These are phyloP conservation scores for Ranitomeya variabilis DNA, from an alignment of 2,113 vertebrate species.

Conservation along the genomic window DNA sequence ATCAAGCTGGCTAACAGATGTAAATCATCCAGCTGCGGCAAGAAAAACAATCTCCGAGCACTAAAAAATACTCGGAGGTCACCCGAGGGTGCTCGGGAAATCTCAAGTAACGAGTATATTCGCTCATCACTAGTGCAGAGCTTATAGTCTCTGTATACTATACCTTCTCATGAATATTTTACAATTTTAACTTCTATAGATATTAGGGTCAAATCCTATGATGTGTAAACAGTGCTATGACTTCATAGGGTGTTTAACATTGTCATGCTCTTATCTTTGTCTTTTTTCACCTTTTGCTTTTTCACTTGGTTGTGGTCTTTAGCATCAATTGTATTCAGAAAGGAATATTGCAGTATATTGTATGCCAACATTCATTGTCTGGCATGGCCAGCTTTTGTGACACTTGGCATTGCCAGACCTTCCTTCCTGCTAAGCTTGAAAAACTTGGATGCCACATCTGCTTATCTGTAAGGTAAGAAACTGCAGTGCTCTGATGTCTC, in stretches of 20 bases:
- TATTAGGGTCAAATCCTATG: background rate
- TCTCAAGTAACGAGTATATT: no score
- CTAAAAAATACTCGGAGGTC: no score
- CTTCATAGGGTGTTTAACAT: slow-evolving; percentile 9
- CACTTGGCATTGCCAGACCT: slow-evolving; percentile 19
- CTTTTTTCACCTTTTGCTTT: background rate
- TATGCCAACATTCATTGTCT: slow-evolving; percentile 26
- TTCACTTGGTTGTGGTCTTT: slow-evolving; percentile 16
- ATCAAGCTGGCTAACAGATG: no score
- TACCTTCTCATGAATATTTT: no score
- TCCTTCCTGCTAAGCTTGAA: slow-evolving; percentile 17
- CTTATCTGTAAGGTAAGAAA: slow-evolving; percentile 36
- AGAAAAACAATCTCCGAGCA: no score
- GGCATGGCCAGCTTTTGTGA: slow-evolving; percentile 16
- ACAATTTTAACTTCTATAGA: no score
- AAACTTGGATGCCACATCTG: slow-evolving; percentile 16
- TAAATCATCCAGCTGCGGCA: no score
- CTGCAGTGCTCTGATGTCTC: background rate
- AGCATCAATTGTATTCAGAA: slow-evolving; percentile 16
- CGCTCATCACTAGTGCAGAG: no score
- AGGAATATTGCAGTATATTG: background rate
- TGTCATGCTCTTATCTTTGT: background rate
- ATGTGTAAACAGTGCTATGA: background rate
- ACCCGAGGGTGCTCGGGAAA: no score
- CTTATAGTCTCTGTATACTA: no score